A percentile compares a stretch with the other conserved stretches of the same genome.
Evolutionary conservation across 2,888 invertebrate species (phyloP).

Genomic region (Cyclophora punctaria): DNA sequence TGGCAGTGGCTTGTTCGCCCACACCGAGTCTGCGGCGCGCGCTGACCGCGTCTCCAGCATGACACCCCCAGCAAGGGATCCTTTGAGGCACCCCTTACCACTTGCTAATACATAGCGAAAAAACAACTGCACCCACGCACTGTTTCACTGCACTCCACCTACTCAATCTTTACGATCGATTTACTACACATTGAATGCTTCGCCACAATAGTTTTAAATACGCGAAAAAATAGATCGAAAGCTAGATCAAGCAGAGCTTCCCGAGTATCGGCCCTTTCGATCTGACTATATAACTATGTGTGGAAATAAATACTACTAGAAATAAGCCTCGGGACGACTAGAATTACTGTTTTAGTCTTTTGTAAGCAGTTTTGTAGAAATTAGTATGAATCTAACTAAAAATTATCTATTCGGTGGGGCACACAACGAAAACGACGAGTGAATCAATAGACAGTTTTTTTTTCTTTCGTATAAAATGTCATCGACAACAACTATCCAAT

Average conservation of each 20-base stretch:
- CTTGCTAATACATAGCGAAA: conserved; percentile 51
- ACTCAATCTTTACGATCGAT: conserved; percentile 28
- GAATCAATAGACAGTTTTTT: conserved; percentile 61
- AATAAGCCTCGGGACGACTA: conserved; percentile 1
- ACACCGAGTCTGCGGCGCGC: conserved; percentile 82
- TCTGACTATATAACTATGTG: too few relatives aligned
- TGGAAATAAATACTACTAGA: not conserved
- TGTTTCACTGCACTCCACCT: conserved; percentile 37
- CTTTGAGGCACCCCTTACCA: conserved; percentile 33
- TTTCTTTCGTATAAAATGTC: conserved; percentile 10
- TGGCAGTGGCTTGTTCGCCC: conserved; percentile 77
- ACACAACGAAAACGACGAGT: conserved; percentile 37
- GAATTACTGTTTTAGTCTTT: conserved; percentile 25
- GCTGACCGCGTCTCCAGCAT: conserved; percentile 84
- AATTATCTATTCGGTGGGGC: conserved; percentile 64
- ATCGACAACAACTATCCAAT: conserved; percentile 21
- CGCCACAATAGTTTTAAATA: conserved; percentile 49
- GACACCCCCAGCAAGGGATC: conserved; percentile 63
- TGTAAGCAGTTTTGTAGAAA: conserved; percentile 23
- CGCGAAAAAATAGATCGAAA: conserved; percentile 56
- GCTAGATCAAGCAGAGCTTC: conserved; percentile 36
- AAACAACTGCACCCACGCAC: conserved; percentile 13
- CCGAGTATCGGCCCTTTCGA: conserved; percentile 19
- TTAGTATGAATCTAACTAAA: conserved; percentile 35
- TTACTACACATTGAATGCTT: conserved; percentile 29